Base-by-base conservation (phyloP, 2,113 vertebrate species). In the Martes martes region DNA sequence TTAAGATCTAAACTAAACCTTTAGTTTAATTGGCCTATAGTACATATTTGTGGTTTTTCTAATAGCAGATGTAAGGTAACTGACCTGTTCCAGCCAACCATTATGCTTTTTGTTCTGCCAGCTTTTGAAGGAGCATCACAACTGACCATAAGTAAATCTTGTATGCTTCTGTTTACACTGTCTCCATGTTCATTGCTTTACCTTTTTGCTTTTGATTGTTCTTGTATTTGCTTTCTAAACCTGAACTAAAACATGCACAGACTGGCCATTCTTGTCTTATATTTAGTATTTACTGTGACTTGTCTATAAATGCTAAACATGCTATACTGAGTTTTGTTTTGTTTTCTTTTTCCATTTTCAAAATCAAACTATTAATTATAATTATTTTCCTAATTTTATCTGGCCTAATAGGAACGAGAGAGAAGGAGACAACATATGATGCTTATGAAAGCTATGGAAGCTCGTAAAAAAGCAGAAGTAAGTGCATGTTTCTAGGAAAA, bases 381-480 rank as follows among this genome's bases (percentile, higher is more conserved):
- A 57, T 97, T 97, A 95, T 96, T 93, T 99, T 98, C 91, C 98
- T 98, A 98, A 98, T 97, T 97, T 97, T 98, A 93, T 99, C 88
- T 99, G 97, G 95, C 98, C 97, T 98, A 97, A 96, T 98, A 99
- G 99, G 99, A 99, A 95, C 99, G 99, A 95, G 99, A 99, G 97
- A 98, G 99, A 97, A 99, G 99, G 74, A 98, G 99, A 85, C 99
- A 99, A 95, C 99, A 99, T 92, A 99, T 99, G 99, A 99, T 99
- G 99, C 99, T 99, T 89, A 99, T 99, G 99, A 99, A 99, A 98
- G 99, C 99, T 88, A 99, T 99, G 98, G 99, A 99, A 94, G 99
- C 99, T 83, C 99, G 99, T 93, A 99, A 99, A 97, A 99, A 99
- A 98, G 99, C 99, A 69, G 99, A 99, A 99, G 99, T 99, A 98